Conservation (phyloP, 2,113 vertebrate species). For the Prolemur simus region DNA sequence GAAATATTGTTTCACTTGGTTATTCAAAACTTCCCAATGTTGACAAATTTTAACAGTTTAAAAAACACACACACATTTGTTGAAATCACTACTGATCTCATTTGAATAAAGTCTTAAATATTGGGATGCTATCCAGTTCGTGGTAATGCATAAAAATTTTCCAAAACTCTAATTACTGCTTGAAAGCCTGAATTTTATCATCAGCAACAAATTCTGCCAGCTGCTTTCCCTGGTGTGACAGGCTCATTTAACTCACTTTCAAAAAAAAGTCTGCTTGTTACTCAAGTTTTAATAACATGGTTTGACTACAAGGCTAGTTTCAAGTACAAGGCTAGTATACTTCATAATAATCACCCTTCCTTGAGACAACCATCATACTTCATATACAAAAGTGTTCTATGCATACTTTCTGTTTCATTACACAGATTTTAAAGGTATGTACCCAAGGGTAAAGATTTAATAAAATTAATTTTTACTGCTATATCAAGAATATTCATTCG, state of each 20-base stretch:
- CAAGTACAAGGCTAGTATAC: not conserved
- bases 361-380: not conserved
- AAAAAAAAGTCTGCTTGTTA: not conserved
- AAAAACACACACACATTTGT: not conserved
- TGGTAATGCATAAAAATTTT: not conserved
- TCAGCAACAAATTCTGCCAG: not conserved
- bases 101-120: constrained; percentile 44
- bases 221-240: not conserved
- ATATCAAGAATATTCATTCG: constrained; percentile 20
- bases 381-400: not conserved
- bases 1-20: not conserved
- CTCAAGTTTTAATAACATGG: not conserved
- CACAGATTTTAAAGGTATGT: not conserved
- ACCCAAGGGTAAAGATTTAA: not conserved
- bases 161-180: constrained; percentile 18
- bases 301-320: not conserved
- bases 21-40: constrained; percentile 29
- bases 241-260: not conserved
- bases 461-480: constrained; percentile 43
- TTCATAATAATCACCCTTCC: not conserved
- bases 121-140: not conserved
- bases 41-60: not conserved
- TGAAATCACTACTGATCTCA: not conserved
- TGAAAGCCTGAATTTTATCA: constrained; percentile 37
- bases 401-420: not conserved